phyloP scores from a whole-genome alignment of 2,113 vertebrate genomes.

The Diadophis punctatus region DNA sequence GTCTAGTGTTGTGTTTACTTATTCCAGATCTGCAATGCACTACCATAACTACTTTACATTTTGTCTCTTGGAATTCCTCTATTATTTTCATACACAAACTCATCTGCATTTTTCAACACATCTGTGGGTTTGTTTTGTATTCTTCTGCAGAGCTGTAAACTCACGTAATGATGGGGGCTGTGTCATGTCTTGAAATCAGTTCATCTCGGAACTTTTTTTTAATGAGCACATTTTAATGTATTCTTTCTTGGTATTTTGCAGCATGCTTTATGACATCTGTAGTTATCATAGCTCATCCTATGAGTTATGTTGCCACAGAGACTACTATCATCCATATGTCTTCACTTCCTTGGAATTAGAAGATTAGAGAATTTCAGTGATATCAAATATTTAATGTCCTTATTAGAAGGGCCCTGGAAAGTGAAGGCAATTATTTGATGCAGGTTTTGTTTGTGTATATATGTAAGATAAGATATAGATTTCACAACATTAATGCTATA shows the following conservation, averaged over 20 bases:
- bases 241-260: not conserved
- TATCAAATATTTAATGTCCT: not conserved
- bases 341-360: not conserved
- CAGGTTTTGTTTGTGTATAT: not conserved
- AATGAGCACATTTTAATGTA: not conserved
- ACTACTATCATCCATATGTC: not conserved
- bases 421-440: not conserved
- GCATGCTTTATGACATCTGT: not conserved
- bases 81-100: not conserved
- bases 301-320: not conserved
- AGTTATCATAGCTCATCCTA: not conserved
- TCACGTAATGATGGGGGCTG: not conserved
- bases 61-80: not conserved
- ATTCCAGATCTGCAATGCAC: not conserved
- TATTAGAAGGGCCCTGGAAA: not conserved
- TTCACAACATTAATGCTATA: not conserved
- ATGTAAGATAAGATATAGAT: not conserved
- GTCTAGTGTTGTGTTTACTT: not conserved
- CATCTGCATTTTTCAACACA: not conserved
- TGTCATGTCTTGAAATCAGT: not conserved
- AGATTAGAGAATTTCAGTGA: not conserved
- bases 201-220: not conserved
- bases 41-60: not conserved
- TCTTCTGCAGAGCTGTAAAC: not conserved
- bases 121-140: not conserved